Evolutionary conservation across 2,113 vertebrate species (phyloP).

Genomic region (Cephalopholis sonnerati): DNA sequence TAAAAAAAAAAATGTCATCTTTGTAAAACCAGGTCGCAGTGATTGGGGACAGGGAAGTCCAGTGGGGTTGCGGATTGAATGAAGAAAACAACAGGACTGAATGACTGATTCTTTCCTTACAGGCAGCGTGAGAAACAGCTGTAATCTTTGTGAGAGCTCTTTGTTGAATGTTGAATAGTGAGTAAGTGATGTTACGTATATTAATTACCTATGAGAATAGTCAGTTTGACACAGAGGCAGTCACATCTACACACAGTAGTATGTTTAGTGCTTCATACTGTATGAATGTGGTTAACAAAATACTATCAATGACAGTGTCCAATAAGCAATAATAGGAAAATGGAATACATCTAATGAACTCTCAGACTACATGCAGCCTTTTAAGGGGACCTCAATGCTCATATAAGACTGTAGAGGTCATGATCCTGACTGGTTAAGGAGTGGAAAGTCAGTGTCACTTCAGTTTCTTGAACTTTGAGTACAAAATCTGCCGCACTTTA

Average conservation of each 20-base stretch:
- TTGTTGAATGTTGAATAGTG: constrained; percentile 63
- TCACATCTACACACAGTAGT: constrained; percentile 11
- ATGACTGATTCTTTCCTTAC: constrained; percentile 34
- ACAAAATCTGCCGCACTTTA: background rate
- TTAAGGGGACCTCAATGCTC: background rate
- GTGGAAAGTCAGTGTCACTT: background rate
- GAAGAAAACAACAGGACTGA: constrained; percentile 23
- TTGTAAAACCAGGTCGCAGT: constrained; percentile 38
- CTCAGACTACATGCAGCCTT: background rate
- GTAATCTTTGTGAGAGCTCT: constrained; percentile 51
- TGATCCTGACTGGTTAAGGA: background rate
- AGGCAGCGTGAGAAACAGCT: constrained; percentile 33
- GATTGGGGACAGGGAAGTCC: background rate
- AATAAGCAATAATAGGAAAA: constrained; percentile 9
- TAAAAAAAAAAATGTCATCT: constrained; percentile 15
- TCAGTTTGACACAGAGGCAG: constrained; percentile 18
- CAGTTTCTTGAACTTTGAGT: background rate
- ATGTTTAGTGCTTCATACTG: background rate
- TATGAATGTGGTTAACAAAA: constrained; percentile 15
- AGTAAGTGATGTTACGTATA: constrained; percentile 34
- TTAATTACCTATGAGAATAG: constrained; percentile 62
- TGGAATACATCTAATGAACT: background rate
- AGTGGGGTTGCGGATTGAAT: constrained; percentile 27
- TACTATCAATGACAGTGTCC: constrained; percentile 11
- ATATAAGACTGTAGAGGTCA: background rate